phyloP scores from a whole-genome alignment of 2,113 vertebrate genomes.

The Microcebus jonahi region DNA sequence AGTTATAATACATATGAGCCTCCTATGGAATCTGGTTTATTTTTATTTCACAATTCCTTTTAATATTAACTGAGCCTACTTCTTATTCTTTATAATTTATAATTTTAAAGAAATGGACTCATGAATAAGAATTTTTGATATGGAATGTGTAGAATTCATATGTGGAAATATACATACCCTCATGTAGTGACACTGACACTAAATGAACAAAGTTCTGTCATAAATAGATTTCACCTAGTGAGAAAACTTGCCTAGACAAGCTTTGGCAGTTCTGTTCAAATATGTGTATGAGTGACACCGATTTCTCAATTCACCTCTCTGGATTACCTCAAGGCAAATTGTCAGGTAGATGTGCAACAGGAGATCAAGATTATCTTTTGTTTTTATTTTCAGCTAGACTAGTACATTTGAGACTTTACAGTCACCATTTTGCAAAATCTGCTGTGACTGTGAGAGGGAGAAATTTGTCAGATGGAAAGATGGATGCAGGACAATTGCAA shows the following conservation, averaged over 20 bases:
- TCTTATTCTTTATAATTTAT: not conserved
- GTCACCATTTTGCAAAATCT: constrained; percentile 20
- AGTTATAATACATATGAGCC: not conserved
- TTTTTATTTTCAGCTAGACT: constrained; percentile 50
- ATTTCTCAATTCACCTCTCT: constrained; percentile 62
- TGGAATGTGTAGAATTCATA: not conserved
- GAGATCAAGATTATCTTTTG: not conserved
- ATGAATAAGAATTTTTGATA: not conserved
- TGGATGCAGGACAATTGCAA: not conserved
- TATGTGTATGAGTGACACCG: constrained; percentile 32
- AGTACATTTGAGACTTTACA: constrained; percentile 15
- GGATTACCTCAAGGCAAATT: constrained; percentile 55
- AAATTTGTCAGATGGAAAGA: not conserved
- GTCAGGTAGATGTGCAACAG: constrained; percentile 40
- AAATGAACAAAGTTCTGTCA: constrained; percentile 19
- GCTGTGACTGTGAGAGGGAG: not conserved
- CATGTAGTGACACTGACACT: constrained; percentile 27
- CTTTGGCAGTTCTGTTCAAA: constrained; percentile 52
- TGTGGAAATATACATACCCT: not conserved
- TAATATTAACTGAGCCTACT: not conserved
- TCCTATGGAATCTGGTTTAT: not conserved
- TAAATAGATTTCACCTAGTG: constrained; percentile 8
- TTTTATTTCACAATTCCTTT: not conserved
- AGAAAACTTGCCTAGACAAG: constrained; percentile 56
- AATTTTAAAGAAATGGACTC: constrained; percentile 13